Evolutionary conservation across 2,797 vertebrate genomes (phyloP).

Genomic region (Chelon labrosus): DNA sequence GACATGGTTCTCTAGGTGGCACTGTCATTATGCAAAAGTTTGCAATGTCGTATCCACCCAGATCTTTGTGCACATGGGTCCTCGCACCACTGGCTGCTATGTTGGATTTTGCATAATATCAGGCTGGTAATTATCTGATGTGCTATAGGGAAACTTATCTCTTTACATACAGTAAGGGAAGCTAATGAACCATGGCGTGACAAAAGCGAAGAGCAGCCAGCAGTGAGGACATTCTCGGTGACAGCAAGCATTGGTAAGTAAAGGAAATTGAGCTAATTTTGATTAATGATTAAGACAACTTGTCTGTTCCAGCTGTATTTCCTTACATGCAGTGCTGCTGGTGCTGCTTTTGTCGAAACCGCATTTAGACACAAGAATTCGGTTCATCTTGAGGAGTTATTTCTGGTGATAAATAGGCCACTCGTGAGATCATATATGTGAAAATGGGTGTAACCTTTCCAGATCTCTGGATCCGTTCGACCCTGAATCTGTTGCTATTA

Average conservation of each 20-base stretch:
- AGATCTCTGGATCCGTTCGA: conserved; percentile 7
- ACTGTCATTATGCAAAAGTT: conserved; percentile 32
- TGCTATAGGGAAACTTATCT: conserved; percentile 6
- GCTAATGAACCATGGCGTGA: conserved; percentile 8
- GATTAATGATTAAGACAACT: conserved; percentile 10
- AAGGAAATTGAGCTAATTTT: conserved; percentile 23
- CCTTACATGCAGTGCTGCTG: not conserved
- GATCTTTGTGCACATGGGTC: not conserved
- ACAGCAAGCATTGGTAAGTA: conserved; percentile 13
- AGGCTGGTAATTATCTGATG: conserved; percentile 9
- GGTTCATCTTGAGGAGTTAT: not conserved
- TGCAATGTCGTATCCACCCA: not conserved
- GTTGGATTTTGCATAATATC: conserved; percentile 15
- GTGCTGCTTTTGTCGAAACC: not conserved
- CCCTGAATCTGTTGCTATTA: not conserved
- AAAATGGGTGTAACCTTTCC: conserved; percentile 24
- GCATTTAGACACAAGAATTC: not conserved
- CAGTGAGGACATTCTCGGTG: conserved; percentile 22
- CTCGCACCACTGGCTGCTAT: not conserved
- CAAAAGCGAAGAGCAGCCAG: conserved; percentile 12
- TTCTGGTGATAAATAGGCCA: not conserved
- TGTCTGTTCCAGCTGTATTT: conserved; percentile 33
- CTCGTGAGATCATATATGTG: not conserved
- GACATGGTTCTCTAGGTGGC: conserved; percentile 58
- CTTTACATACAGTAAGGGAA: conserved; percentile 6